Conservation (phyloP, 2,113 vertebrate species). For the Dermatemys mawii region DNA sequence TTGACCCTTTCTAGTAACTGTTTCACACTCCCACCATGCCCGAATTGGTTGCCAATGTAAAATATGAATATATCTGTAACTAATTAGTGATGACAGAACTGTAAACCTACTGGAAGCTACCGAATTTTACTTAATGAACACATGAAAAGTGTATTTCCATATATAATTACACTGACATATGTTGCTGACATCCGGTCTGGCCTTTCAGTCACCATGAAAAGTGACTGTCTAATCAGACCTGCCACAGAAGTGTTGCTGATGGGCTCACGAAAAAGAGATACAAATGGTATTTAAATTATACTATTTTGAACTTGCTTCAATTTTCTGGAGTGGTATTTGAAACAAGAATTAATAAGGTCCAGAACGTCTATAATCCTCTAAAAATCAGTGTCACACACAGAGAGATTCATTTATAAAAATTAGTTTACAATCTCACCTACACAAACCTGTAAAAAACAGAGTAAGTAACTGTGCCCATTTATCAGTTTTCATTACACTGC, state of each 20-base stretch:
- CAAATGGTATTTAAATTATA: neutral
- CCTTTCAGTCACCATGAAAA: neutral
- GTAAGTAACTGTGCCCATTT: neutral
- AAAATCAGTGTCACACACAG: neutral
- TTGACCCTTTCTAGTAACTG: no score
- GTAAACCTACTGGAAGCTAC: neutral
- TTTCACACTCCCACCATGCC: neutral
- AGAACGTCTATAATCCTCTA: neutral
- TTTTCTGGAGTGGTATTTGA: neutral
- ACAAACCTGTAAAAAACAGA: no score
- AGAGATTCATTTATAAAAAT: neutral
- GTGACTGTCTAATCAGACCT: neutral
- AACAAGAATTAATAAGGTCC: neutral
- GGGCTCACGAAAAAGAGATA: neutral
- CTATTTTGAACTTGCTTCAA: neutral
- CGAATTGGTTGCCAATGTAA: neutral
- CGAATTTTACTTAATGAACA: neutral
- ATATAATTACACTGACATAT: neutral
- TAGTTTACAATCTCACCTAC: neutral
- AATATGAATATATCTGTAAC: neutral
- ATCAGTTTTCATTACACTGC: neutral
- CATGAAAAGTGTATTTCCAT: neutral
- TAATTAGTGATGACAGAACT: neutral
- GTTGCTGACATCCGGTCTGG: neutral
- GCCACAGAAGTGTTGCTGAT: neutral